Conservation (phyloP, 2,113 vertebrate species). For the Cochlearius cochlearius region DNA sequence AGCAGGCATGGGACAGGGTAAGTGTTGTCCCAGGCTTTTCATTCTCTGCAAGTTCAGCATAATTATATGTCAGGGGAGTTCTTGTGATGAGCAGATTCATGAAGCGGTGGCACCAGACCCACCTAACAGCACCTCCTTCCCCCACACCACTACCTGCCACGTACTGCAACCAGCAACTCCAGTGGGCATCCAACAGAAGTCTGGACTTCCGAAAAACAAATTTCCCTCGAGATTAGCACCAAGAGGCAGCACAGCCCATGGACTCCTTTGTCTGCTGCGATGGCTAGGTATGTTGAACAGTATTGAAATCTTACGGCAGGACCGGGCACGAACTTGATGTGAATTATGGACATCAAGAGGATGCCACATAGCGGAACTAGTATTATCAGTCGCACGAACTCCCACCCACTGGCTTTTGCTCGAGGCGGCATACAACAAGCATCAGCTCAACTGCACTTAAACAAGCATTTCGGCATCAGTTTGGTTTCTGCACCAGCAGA, state of each 20-base stretch:
- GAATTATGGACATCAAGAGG: background rate
- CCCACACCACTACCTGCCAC: background rate
- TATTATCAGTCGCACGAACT: background rate
- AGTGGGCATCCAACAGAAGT: rapidly evolving
- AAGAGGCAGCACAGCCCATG: background rate
- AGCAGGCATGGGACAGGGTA: background rate
- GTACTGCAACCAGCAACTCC: background rate
- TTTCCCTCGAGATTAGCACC: rapidly evolving
- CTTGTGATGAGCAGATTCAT: background rate
- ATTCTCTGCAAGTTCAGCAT: background rate
- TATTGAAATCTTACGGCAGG: background rate
- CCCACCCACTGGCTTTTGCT: background rate
- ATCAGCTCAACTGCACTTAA: rapidly evolving
- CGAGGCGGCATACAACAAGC: background rate
- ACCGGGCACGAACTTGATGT: background rate
- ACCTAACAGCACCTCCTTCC: background rate
- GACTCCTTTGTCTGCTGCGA: background rate
- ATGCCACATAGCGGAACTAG: background rate
- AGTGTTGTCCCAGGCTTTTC: background rate
- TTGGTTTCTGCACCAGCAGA: background rate
- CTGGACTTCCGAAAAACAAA: background rate
- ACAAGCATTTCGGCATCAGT: background rate
- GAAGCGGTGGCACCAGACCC: background rate
- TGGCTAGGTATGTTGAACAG: background rate
- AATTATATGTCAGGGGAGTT: background rate